Conservation (phyloP, 2,797 vertebrate genomes). For the Argya squamiceps region DNA sequence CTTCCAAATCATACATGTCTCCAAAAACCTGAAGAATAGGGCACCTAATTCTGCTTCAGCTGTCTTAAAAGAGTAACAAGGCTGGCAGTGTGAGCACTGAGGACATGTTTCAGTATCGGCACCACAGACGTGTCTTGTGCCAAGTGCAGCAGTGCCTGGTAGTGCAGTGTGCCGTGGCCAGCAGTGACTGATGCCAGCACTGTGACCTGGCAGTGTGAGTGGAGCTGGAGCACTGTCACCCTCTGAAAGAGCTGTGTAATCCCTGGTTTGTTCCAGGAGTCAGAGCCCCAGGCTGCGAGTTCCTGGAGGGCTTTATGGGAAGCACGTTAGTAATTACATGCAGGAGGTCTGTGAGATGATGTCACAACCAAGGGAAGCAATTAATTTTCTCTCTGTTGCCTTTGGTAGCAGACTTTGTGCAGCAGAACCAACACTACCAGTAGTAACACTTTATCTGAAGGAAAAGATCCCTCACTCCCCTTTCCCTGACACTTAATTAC, state of each 20-base stretch:
- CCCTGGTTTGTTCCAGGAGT: not conserved
- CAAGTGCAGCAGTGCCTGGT: not conserved
- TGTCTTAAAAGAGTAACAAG: not conserved
- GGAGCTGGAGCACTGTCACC: not conserved
- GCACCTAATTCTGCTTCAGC: not conserved
- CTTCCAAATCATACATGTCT: not conserved
- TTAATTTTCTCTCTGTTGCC: not conserved
- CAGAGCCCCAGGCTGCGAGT: fast-evolving
- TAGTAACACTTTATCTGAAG: not conserved
- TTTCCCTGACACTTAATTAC: not conserved
- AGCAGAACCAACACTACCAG: not conserved
- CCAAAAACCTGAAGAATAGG: not conserved
- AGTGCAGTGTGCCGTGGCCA: fast-evolving
- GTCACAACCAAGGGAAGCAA: not conserved
- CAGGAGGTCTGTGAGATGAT: not conserved
- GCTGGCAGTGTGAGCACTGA: not conserved
- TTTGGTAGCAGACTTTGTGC: not conserved
- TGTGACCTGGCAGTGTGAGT: not conserved
- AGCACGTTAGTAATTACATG: fast-evolving
- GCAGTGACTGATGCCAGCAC: not conserved
- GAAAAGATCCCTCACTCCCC: not conserved
- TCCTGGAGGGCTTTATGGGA: not conserved
- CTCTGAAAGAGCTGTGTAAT: not conserved
- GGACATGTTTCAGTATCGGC: no score
- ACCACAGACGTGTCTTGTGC: not conserved